A percentile compares a stretch with the other conserved stretches of the same genome.
These are phyloP conservation scores for Setophaga petechia DNA, from an alignment of 2,113 vertebrate species.

Conservation along the genomic window DNA sequence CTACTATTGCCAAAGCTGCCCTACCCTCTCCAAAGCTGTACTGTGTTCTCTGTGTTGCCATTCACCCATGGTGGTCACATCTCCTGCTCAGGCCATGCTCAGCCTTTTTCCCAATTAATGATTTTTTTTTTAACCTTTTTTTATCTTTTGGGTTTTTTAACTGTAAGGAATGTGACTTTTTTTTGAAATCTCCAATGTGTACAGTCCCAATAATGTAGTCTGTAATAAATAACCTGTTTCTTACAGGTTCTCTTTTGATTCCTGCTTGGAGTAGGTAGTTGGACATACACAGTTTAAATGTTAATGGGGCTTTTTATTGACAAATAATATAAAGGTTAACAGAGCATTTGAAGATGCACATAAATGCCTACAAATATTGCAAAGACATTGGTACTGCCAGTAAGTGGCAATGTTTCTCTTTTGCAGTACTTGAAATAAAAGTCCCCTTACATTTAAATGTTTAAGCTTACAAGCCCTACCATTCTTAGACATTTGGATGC, in stretches of 20 bases:
- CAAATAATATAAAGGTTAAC: conserved; percentile 53
- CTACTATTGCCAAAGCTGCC: background rate
- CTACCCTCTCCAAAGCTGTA: background rate
- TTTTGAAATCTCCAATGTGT: background rate
- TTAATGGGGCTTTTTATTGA: conserved; percentile 67
- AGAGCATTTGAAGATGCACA: conserved; percentile 48
- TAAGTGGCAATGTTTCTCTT: conserved; percentile 62
- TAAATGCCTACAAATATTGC: background rate
- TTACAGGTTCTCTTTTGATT: conserved; percentile 28
- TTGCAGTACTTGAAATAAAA: background rate
- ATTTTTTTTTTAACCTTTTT: background rate
- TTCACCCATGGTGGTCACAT: background rate
- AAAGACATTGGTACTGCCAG: background rate
- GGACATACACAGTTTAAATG: conserved; percentile 58
- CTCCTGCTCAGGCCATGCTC: background rate
- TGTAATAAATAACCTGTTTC: background rate
- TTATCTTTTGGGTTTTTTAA: background rate
- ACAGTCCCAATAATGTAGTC: background rate
- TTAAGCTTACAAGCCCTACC: background rate
- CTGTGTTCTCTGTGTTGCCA: background rate
- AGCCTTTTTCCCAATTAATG: background rate
- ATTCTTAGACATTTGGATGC: background rate
- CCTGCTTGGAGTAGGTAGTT: conserved; percentile 25
- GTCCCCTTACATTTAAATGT: background rate
- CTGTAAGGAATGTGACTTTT: background rate